Percentiles rank a stretch among this genome's conserved stretches.
phyloP scores from a whole-genome alignment of 2,888 invertebrate species.

The Drosophila quinaria region DNA sequence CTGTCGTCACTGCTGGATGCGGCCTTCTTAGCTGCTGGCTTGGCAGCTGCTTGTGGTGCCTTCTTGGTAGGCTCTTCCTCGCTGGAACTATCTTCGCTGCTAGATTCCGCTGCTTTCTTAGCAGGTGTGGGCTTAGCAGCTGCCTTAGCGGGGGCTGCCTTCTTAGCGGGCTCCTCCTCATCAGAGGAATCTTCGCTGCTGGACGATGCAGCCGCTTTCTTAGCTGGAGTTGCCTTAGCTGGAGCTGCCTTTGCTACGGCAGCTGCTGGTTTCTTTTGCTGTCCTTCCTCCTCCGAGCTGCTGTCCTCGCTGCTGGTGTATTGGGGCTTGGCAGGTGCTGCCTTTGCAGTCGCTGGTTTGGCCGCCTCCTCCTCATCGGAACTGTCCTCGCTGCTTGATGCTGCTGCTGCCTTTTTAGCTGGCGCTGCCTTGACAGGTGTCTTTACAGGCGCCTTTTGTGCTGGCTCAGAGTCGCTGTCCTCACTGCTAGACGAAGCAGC shows the following conservation, averaged over 20 bases:
- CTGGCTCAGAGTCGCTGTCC: conserved; percentile 49
- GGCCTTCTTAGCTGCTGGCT: conserved; percentile 31
- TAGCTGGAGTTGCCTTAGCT: conserved; percentile 25
- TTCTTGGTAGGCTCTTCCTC: conserved; percentile 81
- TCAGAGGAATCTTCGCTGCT: conserved; percentile 55
- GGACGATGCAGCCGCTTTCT: conserved; percentile 43
- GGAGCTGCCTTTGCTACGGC: too few relatives aligned
- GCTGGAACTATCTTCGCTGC: conserved; percentile 84
- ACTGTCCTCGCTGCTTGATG: conserved; percentile 57
- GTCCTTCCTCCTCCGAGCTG: conserved; percentile 18
- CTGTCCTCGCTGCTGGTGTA: conserved; percentile 40
- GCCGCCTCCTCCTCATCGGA: conserved; percentile 39
- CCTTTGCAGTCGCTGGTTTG: background rate
- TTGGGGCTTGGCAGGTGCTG: conserved; percentile 24
- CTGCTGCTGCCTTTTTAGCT: conserved; percentile 33
- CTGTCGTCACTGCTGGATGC: conserved; percentile 38
- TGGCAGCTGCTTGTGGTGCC: conserved; percentile 15
- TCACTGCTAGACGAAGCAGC: conserved; percentile 46
- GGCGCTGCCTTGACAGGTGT: conserved; percentile 19
- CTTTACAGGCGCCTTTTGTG: conserved; percentile 16
- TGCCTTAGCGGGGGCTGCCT: conserved; percentile 36
- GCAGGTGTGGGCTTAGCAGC: conserved; percentile 35
- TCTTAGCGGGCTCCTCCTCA: conserved; percentile 49
- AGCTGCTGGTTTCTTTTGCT: conserved; percentile 15
- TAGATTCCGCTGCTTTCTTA: conserved; percentile 77